Base-by-base conservation (phyloP, 2,113 vertebrate genomes). In the Phodopus roborovskii region DNA sequence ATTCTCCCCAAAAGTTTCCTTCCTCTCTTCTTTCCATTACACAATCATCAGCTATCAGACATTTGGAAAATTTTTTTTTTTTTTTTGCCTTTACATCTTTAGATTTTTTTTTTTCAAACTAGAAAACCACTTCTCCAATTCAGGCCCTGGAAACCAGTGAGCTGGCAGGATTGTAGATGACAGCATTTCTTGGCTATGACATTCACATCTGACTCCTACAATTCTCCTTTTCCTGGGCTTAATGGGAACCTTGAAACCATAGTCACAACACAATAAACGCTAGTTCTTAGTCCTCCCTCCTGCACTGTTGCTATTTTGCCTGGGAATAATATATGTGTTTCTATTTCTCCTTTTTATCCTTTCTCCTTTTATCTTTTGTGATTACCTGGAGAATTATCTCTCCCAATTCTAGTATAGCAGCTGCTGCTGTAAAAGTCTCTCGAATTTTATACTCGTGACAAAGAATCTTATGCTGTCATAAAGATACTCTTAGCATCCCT, bases 181-280 rank as follows among this genome's bases (percentile, higher is more conserved):
- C 87, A 94, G n/a, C 70, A 83, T 84, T 96, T 98, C 95, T 94
- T 97, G 91, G 33, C 68, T 97, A 60, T 92, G 97, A 96, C 75
- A 45, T 96, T 92, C 85, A 86, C 88, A 97, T 86, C 24, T 92
- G 94, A 68, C 62, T 94, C 50, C 81, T 93, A 28, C 42, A 90
- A 94, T 96, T 95, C 88, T 96, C 20, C 39, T 82, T 95, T 33
- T 74, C 8, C 62, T 96, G 26, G 28, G 62, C 56, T 96, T 96
- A 94, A 92, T 88, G 83, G 86, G 88, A 95, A 96, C 50, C 90
- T 97, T 96, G 94, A 75, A 97, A n/a, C 75, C 73, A 81, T 92
- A 97, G 98, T 95, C 88, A 66, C 77, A 93, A n/a, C 0, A 19
- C 74, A 95, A 68, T 88, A 68, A 91, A 84, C 93, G 62, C 78